Evolutionary conservation across 2,797 vertebrate genomes (phyloP).

Genomic region (Hylomyscus alleni): DNA sequence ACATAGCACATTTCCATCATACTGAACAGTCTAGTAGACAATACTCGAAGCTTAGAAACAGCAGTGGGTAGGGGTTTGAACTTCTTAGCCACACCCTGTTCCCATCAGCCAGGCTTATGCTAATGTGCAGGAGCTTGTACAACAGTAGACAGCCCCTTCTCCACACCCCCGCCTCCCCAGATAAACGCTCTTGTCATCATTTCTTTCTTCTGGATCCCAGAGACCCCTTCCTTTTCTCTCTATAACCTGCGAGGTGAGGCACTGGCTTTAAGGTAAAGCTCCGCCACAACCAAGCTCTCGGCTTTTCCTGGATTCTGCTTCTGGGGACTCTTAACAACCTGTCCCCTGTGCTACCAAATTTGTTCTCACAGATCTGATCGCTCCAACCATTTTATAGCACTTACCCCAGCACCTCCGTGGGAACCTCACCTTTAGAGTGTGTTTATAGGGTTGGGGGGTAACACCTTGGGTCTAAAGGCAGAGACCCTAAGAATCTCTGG

Average conservation of each 20-base stretch:
- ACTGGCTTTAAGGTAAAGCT: neutral
- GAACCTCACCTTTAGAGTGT: neutral
- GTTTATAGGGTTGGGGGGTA: neutral
- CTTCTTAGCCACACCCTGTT: neutral
- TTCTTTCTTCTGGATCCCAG: neutral
- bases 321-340: neutral
- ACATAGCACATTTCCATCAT: neutral
- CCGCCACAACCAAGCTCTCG: neutral
- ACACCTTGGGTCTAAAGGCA: neutral
- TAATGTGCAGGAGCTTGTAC: neutral
- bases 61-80: neutral
- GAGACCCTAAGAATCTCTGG: conserved; percentile 5
- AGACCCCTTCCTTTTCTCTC: neutral
- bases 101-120: neutral
- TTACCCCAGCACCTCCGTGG: neutral
- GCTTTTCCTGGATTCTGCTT: neutral
- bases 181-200: neutral
- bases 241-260: neutral
- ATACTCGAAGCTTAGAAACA: neutral
- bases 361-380: neutral
- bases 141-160: neutral
- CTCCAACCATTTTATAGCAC: neutral
- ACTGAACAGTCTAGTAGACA: neutral
- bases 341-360: neutral
- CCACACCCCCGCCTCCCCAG: rapidly evolving